Percentiles rank a stretch among this genome's conserved stretches.
These are phyloP conservation scores for Nasua narica DNA, from an alignment of 2,797 vertebrate species.

Conservation along the genomic window DNA sequence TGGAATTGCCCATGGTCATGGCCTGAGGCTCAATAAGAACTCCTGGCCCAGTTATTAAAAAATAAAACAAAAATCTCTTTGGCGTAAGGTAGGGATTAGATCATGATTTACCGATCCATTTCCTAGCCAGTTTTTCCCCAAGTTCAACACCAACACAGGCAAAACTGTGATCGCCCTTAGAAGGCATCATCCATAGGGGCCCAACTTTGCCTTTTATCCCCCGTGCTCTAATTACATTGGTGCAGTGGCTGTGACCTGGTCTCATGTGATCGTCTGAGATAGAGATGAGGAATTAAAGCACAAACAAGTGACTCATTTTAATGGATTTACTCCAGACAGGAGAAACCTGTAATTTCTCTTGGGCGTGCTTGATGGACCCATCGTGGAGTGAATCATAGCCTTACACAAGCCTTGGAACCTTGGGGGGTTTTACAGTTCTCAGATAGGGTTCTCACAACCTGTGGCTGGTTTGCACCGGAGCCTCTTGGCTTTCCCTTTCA, in stretches of 20 bases:
- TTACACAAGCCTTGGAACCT: conserved; percentile 54
- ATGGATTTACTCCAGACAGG: conserved; percentile 66
- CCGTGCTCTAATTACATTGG: neutral
- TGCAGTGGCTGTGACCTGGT: neutral
- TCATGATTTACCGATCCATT: neutral
- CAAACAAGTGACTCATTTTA: conserved; percentile 74
- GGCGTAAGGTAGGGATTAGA: neutral
- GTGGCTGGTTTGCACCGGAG: neutral
- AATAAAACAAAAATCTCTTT: neutral
- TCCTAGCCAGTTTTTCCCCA: neutral
- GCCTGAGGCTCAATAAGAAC: neutral
- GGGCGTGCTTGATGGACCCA: conserved; percentile 50
- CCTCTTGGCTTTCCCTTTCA: neutral
- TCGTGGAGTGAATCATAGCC: conserved; percentile 66
- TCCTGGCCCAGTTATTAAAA: neutral
- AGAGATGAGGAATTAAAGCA: conserved; percentile 25
- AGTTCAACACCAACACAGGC: neutral
- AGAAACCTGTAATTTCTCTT: conserved; percentile 78
- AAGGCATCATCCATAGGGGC: neutral
- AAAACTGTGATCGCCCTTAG: neutral
- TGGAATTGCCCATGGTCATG: neutral
- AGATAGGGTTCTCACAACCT: neutral
- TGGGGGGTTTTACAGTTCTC: conserved; percentile 27
- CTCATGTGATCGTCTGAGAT: conserved; percentile 33
- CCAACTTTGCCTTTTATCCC: neutral